phyloP scores from a whole-genome alignment of 2,888 invertebrate genomes.

The Ectemnius cavifrons region DNA sequence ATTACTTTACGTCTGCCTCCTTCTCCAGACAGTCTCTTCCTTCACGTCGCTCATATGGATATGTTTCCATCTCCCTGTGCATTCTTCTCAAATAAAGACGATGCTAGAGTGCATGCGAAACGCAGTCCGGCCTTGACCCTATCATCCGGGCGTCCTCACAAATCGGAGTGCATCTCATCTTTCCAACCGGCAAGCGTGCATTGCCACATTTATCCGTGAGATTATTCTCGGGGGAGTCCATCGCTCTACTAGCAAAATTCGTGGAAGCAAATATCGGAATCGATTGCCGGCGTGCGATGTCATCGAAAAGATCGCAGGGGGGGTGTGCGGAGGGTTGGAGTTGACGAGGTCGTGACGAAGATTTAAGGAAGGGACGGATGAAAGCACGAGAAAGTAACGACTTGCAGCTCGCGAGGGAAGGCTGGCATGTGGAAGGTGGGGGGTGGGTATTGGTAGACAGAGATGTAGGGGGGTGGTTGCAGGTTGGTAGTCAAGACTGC shows the following conservation, averaged over 20 bases:
- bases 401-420: conserved; percentile 20
- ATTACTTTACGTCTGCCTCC: background rate
- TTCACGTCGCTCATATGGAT: conserved; percentile 31
- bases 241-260: too few species aligned
- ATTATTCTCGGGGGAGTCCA: too few species aligned
- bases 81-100: too few species aligned
- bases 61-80: background rate
- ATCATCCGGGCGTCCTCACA: too few species aligned
- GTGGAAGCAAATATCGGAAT: background rate
- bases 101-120: background rate
- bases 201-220: too few species aligned
- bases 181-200: too few species aligned
- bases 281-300: background rate
- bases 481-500: conserved; percentile 66
- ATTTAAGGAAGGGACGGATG: conserved; percentile 12
- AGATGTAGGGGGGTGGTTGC: conserved; percentile 52
- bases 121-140: too few species aligned
- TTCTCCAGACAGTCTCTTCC: conserved; percentile 14
- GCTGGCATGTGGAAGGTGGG: conserved; percentile 48
- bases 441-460: conserved; percentile 55
- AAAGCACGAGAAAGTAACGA: conserved; percentile 59
- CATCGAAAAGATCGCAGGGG: conserved; percentile 4
- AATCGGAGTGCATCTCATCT: too few species aligned
- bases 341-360: conserved; percentile 13
- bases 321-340: background rate